A percentile compares a stretch with the other conserved stretches of the same genome.
Conservation (phyloP, 1,140 invertebrate species). For the Drosophila bipectinata region DNA sequence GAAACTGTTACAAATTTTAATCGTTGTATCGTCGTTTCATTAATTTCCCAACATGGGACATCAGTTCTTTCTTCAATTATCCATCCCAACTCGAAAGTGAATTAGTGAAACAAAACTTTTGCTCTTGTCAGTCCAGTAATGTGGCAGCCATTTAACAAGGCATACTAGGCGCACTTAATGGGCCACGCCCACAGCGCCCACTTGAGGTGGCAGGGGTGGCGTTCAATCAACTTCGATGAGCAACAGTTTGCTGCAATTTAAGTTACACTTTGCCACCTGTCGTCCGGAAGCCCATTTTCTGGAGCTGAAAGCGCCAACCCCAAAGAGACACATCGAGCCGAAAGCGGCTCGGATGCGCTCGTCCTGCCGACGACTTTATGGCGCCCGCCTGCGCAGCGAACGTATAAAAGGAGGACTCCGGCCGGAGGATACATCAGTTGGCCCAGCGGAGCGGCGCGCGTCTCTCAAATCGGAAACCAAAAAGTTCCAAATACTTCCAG, state of each 20-base stretch:
- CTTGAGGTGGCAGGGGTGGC: not conserved
- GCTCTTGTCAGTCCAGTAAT: conserved; percentile 28
- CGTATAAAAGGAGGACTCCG: conserved; percentile 65
- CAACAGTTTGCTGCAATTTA: conserved; percentile 80
- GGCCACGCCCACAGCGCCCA: conserved; percentile 18
- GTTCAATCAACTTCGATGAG: conserved; percentile 61
- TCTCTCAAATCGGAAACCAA: conserved; percentile 48
- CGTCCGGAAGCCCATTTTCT: conserved; percentile 17
- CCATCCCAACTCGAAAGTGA: conserved; percentile 24
- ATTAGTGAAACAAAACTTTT: conserved; percentile 41
- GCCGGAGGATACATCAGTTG: conserved; percentile 59
- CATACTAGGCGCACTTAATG: conserved; percentile 35
- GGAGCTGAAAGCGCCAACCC: conserved; percentile 4
- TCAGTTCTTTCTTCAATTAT: conserved; percentile 12
- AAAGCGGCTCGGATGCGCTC: conserved; percentile 20
- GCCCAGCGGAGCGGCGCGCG: conserved; percentile 69
- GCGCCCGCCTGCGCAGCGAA: conserved; percentile 34
- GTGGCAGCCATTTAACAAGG: conserved; percentile 32
- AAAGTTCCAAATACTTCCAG: conserved; percentile 14
- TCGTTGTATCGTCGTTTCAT: not conserved
- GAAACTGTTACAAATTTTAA: not conserved
- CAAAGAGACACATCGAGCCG: not conserved
- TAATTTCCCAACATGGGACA: not conserved
- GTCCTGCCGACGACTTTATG: conserved; percentile 27
- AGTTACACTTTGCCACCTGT: conserved; percentile 72